Evolutionary conservation across 1,140 invertebrate genomes (phyloP).

Genomic region (Scaptomyza graminum): DNA sequence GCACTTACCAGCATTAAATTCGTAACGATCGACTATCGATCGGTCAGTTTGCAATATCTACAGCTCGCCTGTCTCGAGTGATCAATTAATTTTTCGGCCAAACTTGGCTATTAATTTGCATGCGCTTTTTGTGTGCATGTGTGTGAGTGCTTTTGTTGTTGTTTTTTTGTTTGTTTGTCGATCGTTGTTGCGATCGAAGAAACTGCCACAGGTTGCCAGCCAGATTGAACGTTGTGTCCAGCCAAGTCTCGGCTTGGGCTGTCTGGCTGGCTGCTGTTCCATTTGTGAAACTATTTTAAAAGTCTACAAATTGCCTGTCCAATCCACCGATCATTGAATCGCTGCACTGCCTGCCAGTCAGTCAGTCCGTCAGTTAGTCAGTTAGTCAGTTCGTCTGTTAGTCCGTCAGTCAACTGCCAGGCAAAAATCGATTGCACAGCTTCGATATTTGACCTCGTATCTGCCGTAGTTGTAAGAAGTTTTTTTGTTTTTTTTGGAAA

Average conservation of each 20-base stretch:
- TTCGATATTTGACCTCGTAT: slow-evolving; percentile 68
- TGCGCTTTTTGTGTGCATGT: slow-evolving; percentile 51
- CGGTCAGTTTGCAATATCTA: slow-evolving; percentile 58
- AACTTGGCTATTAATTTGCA: slow-evolving; percentile 78
- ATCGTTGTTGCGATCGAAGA: slow-evolving; percentile 24
- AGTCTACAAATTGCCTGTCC: slow-evolving; percentile 81
- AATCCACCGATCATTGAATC: slow-evolving; percentile 41
- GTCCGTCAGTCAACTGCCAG: slow-evolving; percentile 61
- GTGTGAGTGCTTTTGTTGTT: slow-evolving; percentile 11
- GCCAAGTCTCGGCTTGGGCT: slow-evolving; percentile 17
- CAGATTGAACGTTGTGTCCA: slow-evolving; percentile 2
- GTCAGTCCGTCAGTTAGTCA: slow-evolving; percentile 17
- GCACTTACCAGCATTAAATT: slow-evolving; percentile 60
- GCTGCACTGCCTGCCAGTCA: slow-evolving; percentile 1
- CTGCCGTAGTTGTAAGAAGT: slow-evolving; percentile 5
- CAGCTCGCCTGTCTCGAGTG: slow-evolving; percentile 59
- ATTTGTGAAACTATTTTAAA: slow-evolving; percentile 76
- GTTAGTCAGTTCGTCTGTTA: slow-evolving; percentile 32
- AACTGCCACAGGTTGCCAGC: slow-evolving; percentile 11
- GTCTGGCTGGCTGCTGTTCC: slow-evolving; percentile 47
- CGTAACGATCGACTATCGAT: slow-evolving; percentile 60
- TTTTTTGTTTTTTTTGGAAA: slow-evolving; percentile 64
- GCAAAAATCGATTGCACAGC: slow-evolving; percentile 66
- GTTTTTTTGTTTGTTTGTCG: slow-evolving; percentile 9
- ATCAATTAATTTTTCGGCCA: slow-evolving; percentile 78